Percentiles rank a stretch among this genome's conserved stretches.
Conservation (phyloP, 2,797 vertebrate species). For the Oreochromis grahami region DNA sequence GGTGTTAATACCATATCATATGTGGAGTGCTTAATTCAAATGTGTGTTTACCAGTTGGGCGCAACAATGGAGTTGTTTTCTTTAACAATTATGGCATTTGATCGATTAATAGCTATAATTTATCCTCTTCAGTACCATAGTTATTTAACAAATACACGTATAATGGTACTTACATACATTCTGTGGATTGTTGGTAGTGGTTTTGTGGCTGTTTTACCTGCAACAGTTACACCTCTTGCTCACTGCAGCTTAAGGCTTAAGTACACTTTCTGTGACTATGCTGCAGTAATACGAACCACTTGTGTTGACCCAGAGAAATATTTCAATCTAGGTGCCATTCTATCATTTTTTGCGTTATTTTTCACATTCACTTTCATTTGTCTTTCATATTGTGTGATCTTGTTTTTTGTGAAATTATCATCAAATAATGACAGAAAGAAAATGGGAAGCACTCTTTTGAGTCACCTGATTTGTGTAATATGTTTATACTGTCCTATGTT, state of each 20-base stretch:
- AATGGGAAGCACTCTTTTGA: conserved; percentile 10
- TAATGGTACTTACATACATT: accelerated
- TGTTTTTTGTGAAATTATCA: neutral
- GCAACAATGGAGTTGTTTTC: neutral
- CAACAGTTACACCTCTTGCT: neutral
- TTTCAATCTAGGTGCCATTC: neutral
- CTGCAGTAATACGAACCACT: neutral
- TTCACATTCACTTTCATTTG: neutral
- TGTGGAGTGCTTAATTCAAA: neutral
- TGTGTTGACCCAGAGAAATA: neutral
- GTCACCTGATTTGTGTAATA: conserved; percentile 17
- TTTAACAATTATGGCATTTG: neutral
- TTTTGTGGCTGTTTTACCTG: neutral
- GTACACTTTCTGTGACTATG: neutral
- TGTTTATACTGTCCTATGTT: neutral
- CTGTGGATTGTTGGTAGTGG: neutral
- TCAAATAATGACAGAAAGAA: conserved; percentile 1
- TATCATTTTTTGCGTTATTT: neutral
- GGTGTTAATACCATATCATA: neutral
- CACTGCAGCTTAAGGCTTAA: neutral
- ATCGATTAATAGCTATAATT: neutral
- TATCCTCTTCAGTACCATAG: neutral
- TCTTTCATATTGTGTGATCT: conserved; percentile 2
- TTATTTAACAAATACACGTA: neutral
- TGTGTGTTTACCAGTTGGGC: neutral